phyloP scores from a whole-genome alignment of 2,888 invertebrate genomes.

The Vanessa cardui region DNA sequence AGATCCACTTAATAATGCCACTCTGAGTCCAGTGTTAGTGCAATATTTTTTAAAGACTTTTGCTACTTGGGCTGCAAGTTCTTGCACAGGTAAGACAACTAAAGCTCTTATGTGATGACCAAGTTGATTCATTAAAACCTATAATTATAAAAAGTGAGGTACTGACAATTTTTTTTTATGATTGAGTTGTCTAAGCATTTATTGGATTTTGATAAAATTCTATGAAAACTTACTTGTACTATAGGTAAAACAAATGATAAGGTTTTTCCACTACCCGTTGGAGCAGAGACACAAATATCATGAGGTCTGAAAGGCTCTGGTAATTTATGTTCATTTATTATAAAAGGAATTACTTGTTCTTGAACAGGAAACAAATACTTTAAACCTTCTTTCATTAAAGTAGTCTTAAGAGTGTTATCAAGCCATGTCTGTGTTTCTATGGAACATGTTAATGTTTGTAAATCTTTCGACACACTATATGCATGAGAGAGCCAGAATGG shows the following conservation, averaged over 20 bases:
- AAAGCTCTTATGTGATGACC: conserved; percentile 90
- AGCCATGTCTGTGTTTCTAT: conserved; percentile 84
- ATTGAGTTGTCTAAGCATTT: too few species aligned
- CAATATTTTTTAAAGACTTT: conserved; percentile 90
- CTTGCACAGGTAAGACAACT: conserved; percentile 96
- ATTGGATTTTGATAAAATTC: background rate
- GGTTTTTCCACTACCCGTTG: conserved; percentile 99
- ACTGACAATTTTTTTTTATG: background rate
- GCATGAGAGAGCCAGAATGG: conserved; percentile 95
- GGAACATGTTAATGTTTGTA: conserved; percentile 80
- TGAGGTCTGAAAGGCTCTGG: conserved; percentile 87
- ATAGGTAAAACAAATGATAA: conserved; percentile 96
- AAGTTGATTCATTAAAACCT: conserved; percentile 84
- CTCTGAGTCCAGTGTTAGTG: conserved; percentile 85
- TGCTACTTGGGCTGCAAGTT: conserved; percentile 94
- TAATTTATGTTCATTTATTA: conserved; percentile 84
- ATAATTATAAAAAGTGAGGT: conserved; percentile 42
- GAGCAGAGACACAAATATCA: conserved; percentile 98
- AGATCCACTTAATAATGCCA: conserved; percentile 87
- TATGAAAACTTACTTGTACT: conserved; percentile 83
- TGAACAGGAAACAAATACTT: conserved; percentile 93
- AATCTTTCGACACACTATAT: conserved; percentile 87
- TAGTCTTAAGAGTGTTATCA: conserved; percentile 84
- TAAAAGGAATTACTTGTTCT: conserved; percentile 89
- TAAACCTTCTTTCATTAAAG: conserved; percentile 87